Evolutionary conservation across 2,113 vertebrate species (phyloP).

Genomic region (Dascyllus trimaculatus): DNA sequence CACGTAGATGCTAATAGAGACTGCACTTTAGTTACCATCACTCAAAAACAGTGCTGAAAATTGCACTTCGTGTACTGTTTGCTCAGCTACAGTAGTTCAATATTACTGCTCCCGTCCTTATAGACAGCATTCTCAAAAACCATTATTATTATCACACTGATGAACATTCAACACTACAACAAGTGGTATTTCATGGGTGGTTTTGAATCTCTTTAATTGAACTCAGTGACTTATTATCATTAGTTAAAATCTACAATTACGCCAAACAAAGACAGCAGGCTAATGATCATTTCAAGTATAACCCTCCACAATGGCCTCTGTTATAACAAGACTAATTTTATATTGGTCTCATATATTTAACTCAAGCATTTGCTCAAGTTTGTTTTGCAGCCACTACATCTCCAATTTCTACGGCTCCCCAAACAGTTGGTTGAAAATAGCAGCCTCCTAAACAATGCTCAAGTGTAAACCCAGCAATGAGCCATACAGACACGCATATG

Average conservation of each 20-base stretch:
- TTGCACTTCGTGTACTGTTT: slow-evolving; percentile 30
- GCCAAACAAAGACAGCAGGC: slow-evolving; percentile 20
- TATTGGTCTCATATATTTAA: not conserved
- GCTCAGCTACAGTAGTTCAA: not conserved
- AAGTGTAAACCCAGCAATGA: slow-evolving; percentile 17
- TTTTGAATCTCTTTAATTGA: slow-evolving; percentile 27
- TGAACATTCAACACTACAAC: not conserved
- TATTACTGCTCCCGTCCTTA: not conserved
- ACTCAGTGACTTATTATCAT: slow-evolving; percentile 45
- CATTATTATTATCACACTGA: no score
- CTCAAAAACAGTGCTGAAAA: slow-evolving; percentile 28
- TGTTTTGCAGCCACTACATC: not conserved
- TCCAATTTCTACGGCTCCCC: not conserved
- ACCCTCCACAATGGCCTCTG: slow-evolving; percentile 1
- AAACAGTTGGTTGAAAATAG: slow-evolving; percentile 19
- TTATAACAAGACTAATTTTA: slow-evolving; percentile 6
- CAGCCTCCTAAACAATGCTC: slow-evolving; percentile 15
- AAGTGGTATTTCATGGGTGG: slow-evolving; percentile 11
- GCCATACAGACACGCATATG: not conserved
- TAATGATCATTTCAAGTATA: not conserved
- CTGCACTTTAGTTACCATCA: not conserved
- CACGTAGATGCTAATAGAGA: slow-evolving; percentile 46
- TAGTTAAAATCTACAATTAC: slow-evolving; percentile 1
- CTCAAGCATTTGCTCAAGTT: slow-evolving; percentile 8
- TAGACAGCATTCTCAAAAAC: not conserved